phyloP scores from a whole-genome alignment of 2,797 vertebrate genomes.

The Dendrocincla fuliginosa region DNA sequence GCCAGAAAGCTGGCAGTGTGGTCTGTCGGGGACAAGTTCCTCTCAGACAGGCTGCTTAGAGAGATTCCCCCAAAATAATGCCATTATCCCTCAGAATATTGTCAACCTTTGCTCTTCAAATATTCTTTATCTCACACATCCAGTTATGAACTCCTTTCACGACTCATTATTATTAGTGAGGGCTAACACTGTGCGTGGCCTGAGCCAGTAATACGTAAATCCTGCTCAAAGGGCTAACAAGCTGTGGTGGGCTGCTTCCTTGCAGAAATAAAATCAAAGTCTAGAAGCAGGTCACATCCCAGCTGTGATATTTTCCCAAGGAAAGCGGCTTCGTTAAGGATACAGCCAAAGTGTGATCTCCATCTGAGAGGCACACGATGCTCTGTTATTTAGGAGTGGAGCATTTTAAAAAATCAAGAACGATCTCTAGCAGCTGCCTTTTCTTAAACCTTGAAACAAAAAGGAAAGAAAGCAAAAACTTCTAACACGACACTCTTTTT shows the following conservation, averaged over 20 bases:
- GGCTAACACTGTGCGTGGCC: background rate
- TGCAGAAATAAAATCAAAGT: slow-evolving; percentile 14
- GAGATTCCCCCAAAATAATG: background rate
- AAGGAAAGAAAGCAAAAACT: background rate
- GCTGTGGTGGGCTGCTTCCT: background rate
- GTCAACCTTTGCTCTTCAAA: slow-evolving; percentile 25
- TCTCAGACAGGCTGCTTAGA: background rate
- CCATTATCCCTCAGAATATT: background rate
- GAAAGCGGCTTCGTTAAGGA: background rate
- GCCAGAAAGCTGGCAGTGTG: background rate
- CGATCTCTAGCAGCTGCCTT: background rate
- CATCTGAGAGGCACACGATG: background rate
- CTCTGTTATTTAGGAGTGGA: background rate
- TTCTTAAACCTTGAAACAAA: background rate
- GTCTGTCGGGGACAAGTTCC: background rate
- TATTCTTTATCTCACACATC: background rate
- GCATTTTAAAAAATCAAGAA: background rate
- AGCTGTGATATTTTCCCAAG: slow-evolving; percentile 43
- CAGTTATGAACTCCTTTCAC: slow-evolving; percentile 39
- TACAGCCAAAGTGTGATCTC: background rate
- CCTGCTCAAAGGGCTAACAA: slow-evolving; percentile 14
- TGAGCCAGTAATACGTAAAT: background rate
- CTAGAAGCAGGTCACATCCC: slow-evolving; percentile 29
- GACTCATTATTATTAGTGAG: slow-evolving; percentile 27
- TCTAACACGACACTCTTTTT: background rate